A percentile compares a stretch with the other conserved stretches of the same genome.
These are phyloP conservation scores for Hemicordylus capensis DNA, from an alignment of 2,113 vertebrate genomes.

Conservation along the genomic window DNA sequence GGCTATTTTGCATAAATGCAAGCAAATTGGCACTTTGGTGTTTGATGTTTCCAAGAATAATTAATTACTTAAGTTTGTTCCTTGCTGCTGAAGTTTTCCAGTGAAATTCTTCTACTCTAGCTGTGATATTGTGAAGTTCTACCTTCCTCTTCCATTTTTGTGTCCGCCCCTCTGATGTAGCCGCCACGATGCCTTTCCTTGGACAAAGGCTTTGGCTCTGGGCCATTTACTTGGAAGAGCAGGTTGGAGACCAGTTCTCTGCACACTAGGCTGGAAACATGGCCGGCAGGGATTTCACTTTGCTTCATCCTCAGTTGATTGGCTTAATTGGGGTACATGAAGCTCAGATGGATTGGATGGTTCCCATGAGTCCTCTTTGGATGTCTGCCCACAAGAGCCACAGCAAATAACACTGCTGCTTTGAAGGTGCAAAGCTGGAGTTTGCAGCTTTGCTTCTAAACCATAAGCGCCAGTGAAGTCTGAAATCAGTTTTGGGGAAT, in stretches of 20 bases:
- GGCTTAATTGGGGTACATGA: not conserved
- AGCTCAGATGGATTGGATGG: fast-evolving
- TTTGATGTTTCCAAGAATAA: not conserved
- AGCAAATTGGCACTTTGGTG: too few relatives aligned
- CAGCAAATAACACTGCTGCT: not conserved
- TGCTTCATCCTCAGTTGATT: not conserved
- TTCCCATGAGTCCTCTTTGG: not conserved
- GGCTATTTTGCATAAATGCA: too few relatives aligned
- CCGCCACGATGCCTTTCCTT: too few relatives aligned
- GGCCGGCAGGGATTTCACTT: not conserved
- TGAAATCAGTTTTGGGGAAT: not conserved
- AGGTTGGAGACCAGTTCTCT: not conserved
- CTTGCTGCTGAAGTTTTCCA: not conserved
- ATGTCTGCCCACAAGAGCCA: not conserved
- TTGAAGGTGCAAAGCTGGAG: not conserved
- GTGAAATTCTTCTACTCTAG: not conserved
- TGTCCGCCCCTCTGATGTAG: not conserved
- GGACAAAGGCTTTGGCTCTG: too few relatives aligned
- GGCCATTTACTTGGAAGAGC: fast-evolving
- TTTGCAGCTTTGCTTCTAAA: not conserved
- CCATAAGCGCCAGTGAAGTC: not conserved
- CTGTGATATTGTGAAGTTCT: not conserved
- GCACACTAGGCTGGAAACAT: fast-evolving
- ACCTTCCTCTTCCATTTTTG: not conserved
- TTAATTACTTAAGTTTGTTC: too few relatives aligned